A percentile compares a stretch with the other conserved stretches of the same genome.
These are phyloP conservation scores for Drosophila subsilvestris DNA, from an alignment of 2,888 invertebrate genomes.

Conservation along the genomic window DNA sequence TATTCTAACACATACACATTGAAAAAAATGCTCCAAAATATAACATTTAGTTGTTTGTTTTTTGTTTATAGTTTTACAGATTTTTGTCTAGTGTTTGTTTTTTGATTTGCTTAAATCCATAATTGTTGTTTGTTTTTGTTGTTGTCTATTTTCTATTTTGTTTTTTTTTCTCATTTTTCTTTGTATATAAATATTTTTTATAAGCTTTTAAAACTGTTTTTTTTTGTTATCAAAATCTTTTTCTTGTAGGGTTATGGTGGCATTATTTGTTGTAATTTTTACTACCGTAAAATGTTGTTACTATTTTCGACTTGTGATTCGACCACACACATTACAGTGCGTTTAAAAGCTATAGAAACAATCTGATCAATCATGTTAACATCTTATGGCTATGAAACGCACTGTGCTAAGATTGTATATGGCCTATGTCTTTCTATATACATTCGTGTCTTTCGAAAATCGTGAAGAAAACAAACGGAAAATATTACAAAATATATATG, in stretches of 20 bases:
- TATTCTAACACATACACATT: slow-evolving; percentile 50
- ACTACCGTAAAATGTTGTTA: slow-evolving; percentile 29
- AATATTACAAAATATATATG: slow-evolving; percentile 1
- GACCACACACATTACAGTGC: slow-evolving; percentile 15
- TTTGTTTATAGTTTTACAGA: slow-evolving; percentile 32
- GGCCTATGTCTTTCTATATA: slow-evolving; percentile 13
- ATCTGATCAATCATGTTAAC: neutral
- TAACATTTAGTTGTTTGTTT: slow-evolving; percentile 46
- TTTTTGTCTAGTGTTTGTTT: slow-evolving; percentile 15
- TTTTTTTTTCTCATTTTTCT: slow-evolving; percentile 17
- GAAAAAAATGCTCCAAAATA: slow-evolving; percentile 61
- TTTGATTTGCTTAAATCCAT: slow-evolving; percentile 37
- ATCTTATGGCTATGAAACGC: slow-evolving; percentile 12
- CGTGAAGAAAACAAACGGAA: slow-evolving; percentile 8
- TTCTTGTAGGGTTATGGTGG: slow-evolving; percentile 1
- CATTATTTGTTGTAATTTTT: slow-evolving; percentile 15
- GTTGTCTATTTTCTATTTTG: slow-evolving; percentile 36
- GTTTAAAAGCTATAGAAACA: slow-evolving; percentile 6
- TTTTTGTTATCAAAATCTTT: slow-evolving; percentile 16
- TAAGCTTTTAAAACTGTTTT: slow-evolving; percentile 28
- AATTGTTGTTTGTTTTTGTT: slow-evolving; percentile 34
- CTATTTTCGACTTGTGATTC: slow-evolving; percentile 13
- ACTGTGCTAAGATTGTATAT: slow-evolving; percentile 9
- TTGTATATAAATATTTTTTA: slow-evolving; percentile 47
- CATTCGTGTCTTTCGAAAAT: slow-evolving; percentile 22